Conservation (phyloP, 1,140 invertebrate species). For the Neodiprion fabricii region DNA sequence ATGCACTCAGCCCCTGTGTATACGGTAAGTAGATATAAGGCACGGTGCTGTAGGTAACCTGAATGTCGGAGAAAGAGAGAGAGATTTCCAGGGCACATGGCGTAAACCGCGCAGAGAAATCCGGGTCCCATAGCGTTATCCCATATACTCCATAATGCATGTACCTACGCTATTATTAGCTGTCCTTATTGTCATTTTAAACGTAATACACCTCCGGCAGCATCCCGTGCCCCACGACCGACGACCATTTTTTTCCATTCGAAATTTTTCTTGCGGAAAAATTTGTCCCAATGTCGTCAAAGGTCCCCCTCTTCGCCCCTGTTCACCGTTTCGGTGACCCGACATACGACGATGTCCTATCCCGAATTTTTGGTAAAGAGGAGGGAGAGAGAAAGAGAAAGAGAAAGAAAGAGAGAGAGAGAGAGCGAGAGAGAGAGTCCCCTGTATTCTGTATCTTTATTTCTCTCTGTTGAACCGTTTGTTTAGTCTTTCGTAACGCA, state of each 20-base stretch:
- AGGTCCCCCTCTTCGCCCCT: background rate
- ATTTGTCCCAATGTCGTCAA: conserved; percentile 38
- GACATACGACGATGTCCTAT: background rate
- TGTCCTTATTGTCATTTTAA: conserved; percentile 34
- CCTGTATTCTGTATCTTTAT: background rate
- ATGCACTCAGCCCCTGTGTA: background rate
- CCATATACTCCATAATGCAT: background rate
- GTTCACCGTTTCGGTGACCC: background rate
- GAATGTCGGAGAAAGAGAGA: background rate
- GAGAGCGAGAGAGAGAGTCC: background rate
- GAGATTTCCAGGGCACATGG: background rate
- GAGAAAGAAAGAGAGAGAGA: background rate
- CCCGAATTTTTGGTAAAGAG: background rate
- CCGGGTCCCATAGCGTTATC: background rate
- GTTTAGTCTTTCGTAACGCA: no score
- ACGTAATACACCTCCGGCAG: conserved; percentile 37
- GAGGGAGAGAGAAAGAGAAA: background rate
- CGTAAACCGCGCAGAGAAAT: background rate
- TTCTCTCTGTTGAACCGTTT: no score
- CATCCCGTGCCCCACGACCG: conserved; percentile 25
- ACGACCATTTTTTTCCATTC: conserved; percentile 33
- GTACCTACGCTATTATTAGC: conserved; percentile 36
- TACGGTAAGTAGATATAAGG: conserved; percentile 1
- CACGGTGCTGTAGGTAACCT: background rate
- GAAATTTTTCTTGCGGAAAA: conserved; percentile 39